Base-by-base conservation (phyloP, 2,113 vertebrate genomes). In the Odontophorus gujanensis region DNA sequence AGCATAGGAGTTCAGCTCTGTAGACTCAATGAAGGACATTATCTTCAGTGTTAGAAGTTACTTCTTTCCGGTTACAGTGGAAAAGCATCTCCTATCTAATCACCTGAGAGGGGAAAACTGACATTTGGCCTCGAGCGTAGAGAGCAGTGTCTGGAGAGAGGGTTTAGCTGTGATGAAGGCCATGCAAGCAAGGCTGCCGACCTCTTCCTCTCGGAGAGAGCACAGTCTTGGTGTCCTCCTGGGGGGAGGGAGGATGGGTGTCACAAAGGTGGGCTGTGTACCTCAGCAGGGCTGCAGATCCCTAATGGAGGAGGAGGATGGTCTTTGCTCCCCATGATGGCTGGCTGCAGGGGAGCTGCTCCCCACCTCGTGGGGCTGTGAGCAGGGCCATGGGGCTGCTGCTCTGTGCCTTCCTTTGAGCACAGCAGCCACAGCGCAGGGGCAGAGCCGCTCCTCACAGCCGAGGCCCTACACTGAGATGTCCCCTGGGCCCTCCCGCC, bases 391-490 rank as follows among this genome's bases (percentile, higher is more conserved):
- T 51, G 50, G 50, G 50, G 25, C 50, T 51, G 50, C 25, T 26
- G 51, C 51, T 55, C 15, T 55, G 51, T 30, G 51, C 26, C 51
- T 55, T 28, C 51, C 1, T 42, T 24, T 2, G 47, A 51, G 36
- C 2, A 9, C 13, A 19, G 67, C 62, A 67, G 62, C 43, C 3
- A 21, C 43, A 21, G 26, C 30, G 9, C n/a, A 4, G 0, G 14
- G 43, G 43, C 40, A 47, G 5, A 3, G 1, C 47, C 11, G 80
- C 36, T 18, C 15, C 25, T 55, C 15, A 2, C 0, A 2, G 32
- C 72, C 5, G 0, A 0, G 40, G 13, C 1, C 2, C 1, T 72
- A 32, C 47, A 68, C 40, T 0, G 1, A 6, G 13, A 20, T 22
- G 28, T 19, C 48, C 15, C 13, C 59, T 32, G 4, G 17, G 5